phyloP scores from a whole-genome alignment of 2,888 invertebrate genomes.

The Rhamphomyia laevipes region DNA sequence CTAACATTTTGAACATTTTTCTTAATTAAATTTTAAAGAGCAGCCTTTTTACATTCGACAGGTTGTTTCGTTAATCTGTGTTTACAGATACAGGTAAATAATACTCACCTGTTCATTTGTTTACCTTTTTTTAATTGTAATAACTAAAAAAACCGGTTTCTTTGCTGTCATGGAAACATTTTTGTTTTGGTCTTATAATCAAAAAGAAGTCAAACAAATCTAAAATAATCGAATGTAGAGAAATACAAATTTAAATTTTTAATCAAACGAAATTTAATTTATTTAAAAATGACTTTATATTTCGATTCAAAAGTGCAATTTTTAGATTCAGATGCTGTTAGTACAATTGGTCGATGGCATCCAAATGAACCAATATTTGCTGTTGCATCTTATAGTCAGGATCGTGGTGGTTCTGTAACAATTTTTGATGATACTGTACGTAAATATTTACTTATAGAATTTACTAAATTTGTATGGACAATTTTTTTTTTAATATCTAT shows the following conservation, averaged over 20 bases:
- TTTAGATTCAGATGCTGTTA: conserved; percentile 61
- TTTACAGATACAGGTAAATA: no score
- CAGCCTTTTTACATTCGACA: no score
- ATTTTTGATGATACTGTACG: conserved; percentile 77
- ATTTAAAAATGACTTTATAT: conserved; percentile 63
- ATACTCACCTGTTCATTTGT: no score
- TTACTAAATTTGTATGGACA: conserved; percentile 7
- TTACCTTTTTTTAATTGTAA: not conserved
- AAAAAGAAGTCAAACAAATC: not conserved
- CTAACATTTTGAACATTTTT: no score
- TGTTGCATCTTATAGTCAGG: conserved; percentile 76
- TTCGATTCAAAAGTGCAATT: conserved; percentile 76
- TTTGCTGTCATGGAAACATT: not conserved
- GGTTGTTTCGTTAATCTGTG: no score
- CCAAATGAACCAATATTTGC: conserved; percentile 67
- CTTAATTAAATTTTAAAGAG: no score
- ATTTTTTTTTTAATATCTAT: not conserved
- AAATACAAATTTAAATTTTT: not conserved
- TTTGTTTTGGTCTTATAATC: not conserved
- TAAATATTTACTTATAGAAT: no score
- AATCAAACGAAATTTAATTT: not conserved
- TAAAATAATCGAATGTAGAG: no score
- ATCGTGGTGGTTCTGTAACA: conserved; percentile 77
- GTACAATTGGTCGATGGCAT: conserved; percentile 77
- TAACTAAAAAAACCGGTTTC: not conserved